phyloP scores from a whole-genome alignment of 2,888 invertebrate species.

The Crematogaster levior region DNA sequence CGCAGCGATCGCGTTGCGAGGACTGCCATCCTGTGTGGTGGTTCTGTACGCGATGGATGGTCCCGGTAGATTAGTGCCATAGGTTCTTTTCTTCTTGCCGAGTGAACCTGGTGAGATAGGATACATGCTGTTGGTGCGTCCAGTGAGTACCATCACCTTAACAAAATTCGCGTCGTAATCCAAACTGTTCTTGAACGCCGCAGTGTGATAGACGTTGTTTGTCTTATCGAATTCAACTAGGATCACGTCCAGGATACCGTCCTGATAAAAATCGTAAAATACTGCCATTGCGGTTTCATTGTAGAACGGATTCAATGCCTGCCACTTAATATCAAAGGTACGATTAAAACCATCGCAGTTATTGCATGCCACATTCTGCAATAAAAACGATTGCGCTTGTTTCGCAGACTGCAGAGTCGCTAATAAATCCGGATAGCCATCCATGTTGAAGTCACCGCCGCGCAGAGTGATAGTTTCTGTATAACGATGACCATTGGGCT shows the following conservation, averaged over 20 bases:
- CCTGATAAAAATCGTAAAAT: constrained; percentile 97
- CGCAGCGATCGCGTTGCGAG: constrained; percentile 92
- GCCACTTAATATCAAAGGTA: constrained; percentile 93
- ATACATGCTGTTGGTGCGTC: constrained; percentile 90
- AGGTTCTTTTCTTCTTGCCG: constrained; percentile 92
- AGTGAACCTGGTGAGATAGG: constrained; percentile 91
- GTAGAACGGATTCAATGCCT: constrained; percentile 90
- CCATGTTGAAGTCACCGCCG: constrained; percentile 97
- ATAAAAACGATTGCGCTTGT: constrained; percentile 89
- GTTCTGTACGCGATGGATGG: constrained; percentile 95
- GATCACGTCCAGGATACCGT: constrained; percentile 96
- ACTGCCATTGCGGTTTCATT: constrained; percentile 93
- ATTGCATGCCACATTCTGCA: constrained; percentile 92
- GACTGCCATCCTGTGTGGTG: constrained; percentile 94
- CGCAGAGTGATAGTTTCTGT: constrained; percentile 92
- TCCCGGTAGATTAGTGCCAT: constrained; percentile 96
- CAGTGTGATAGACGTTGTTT: constrained; percentile 87
- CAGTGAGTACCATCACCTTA: constrained; percentile 97
- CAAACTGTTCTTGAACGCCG: constrained; percentile 94
- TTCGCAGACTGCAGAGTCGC: constrained; percentile 88
- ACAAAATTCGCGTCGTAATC: constrained; percentile 98
- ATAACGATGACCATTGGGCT: constrained; percentile 87
- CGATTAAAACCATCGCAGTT: constrained; percentile 89
- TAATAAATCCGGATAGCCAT: constrained; percentile 97
- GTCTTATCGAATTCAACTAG: constrained; percentile 88